Evolutionary conservation across 2,113 vertebrate genomes (phyloP).

Genomic region (Hydropotes inermis): DNA sequence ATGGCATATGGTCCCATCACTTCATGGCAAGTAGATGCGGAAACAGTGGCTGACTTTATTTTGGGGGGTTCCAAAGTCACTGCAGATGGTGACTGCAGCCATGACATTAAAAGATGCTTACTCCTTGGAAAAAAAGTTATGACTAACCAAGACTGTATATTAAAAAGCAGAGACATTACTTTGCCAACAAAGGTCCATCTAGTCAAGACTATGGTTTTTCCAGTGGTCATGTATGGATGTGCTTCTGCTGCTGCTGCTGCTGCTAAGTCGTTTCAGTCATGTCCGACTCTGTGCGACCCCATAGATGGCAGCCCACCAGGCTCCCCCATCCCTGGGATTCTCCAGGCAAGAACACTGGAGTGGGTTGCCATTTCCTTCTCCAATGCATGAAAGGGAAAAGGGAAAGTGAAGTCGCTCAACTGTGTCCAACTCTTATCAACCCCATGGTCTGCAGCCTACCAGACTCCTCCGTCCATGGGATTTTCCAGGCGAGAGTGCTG

Average conservation of each 20-base stretch:
- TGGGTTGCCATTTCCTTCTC: neutral
- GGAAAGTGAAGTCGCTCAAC: neutral
- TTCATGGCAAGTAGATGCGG: neutral
- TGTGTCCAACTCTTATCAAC: accelerated
- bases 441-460: neutral
- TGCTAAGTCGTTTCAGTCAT: accelerated
- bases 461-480: neutral
- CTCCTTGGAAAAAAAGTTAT: neutral
- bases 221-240: neutral
- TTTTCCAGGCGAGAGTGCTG: neutral
- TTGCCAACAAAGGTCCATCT: neutral
- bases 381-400: neutral
- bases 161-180: neutral
- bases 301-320: neutral
- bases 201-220: neutral
- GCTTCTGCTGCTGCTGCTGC: neutral
- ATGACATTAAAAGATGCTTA: neutral
- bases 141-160: neutral
- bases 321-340: neutral
- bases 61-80: neutral
- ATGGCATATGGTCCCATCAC: neutral
- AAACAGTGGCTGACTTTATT: neutral
- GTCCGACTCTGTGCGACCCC: neutral
- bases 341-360: neutral
- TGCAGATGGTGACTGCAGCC: neutral